Evolutionary conservation across 1,140 invertebrate species (phyloP).

Genomic region (Leucophenga varia): DNA sequence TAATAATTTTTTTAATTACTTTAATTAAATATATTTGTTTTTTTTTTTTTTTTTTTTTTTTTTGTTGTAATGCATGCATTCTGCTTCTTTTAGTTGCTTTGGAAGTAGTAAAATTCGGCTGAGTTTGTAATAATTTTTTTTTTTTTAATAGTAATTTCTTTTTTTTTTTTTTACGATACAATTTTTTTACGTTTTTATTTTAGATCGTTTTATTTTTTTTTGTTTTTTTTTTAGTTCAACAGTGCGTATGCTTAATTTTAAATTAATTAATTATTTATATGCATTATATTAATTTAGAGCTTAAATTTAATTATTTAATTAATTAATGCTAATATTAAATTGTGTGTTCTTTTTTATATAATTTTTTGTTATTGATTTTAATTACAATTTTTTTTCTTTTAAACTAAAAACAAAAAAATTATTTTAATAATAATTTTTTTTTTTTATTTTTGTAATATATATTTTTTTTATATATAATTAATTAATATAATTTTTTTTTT

Average conservation of each 20-base stretch:
- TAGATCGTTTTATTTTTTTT: constrained; percentile 2
- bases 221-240: constrained; percentile 29
- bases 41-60: not conserved
- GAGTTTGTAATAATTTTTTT: constrained; percentile 17
- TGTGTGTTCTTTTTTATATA: constrained; percentile 22
- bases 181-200: constrained; percentile 3
- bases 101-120: constrained; percentile 3
- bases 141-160: not conserved
- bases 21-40: constrained; percentile 26
- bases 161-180: constrained; percentile 4
- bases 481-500: constrained; percentile 14
- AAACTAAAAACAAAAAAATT: constrained; percentile 15
- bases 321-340: constrained; percentile 3
- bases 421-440: constrained; percentile 18
- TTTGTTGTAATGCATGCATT: not conserved
- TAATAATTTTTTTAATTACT: constrained; percentile 6
- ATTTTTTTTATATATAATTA: constrained; percentile 17
- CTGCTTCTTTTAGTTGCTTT: not conserved
- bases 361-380: constrained; percentile 16
- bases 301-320: not conserved
- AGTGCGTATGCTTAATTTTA: constrained; percentile 47
- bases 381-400: constrained; percentile 18
- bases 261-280: constrained; percentile 27
- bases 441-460: constrained; percentile 24
- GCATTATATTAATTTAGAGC: not conserved